A percentile compares a stretch with the other conserved stretches of the same genome.
These are phyloP conservation scores for Oncorhynchus keta DNA, from an alignment of 2,113 vertebrate genomes.

Conservation along the genomic window DNA sequence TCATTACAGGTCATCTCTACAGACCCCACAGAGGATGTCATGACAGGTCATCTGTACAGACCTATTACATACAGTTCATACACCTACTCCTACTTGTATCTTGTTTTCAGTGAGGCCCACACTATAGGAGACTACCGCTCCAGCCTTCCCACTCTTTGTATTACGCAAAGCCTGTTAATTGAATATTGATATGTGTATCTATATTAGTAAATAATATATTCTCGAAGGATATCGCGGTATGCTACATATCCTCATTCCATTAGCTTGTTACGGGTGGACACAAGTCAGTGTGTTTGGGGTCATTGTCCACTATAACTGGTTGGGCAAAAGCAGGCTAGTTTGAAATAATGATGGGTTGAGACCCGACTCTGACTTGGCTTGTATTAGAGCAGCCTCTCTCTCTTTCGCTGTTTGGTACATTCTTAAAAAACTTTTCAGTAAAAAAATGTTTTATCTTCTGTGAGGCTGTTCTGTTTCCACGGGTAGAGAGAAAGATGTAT, in stretches of 20 bases:
- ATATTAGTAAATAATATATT: too few species aligned
- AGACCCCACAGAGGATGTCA: too few species aligned
- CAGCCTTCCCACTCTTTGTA: slow-evolving; percentile 49
- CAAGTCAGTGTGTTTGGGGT: slow-evolving; percentile 73
- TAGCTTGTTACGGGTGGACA: slow-evolving; percentile 72
- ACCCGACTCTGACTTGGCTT: slow-evolving; percentile 60
- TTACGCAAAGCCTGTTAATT: slow-evolving; percentile 61
- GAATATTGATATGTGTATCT: slow-evolving; percentile 70
- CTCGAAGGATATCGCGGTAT: slow-evolving; percentile 48
- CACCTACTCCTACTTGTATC: neutral
- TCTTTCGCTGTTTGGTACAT: slow-evolving; percentile 68
- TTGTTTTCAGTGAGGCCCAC: neutral
- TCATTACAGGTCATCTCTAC: too few species aligned
- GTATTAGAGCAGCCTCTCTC: slow-evolving; percentile 61
- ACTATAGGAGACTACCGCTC: neutral
- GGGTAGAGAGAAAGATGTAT: neutral
- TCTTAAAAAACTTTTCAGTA: slow-evolving; percentile 59
- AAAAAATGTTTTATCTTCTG: slow-evolving; percentile 65
- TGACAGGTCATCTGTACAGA: too few species aligned
- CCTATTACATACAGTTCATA: neutral
- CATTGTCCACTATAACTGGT: slow-evolving; percentile 76
- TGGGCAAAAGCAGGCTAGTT: slow-evolving; percentile 54
- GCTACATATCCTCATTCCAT: slow-evolving; percentile 73
- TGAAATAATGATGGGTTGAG: slow-evolving; percentile 74
- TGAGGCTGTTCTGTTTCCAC: slow-evolving; percentile 50